Conservation (phyloP, 2,797 vertebrate genomes). For the Anabacerthia variegaticeps region DNA sequence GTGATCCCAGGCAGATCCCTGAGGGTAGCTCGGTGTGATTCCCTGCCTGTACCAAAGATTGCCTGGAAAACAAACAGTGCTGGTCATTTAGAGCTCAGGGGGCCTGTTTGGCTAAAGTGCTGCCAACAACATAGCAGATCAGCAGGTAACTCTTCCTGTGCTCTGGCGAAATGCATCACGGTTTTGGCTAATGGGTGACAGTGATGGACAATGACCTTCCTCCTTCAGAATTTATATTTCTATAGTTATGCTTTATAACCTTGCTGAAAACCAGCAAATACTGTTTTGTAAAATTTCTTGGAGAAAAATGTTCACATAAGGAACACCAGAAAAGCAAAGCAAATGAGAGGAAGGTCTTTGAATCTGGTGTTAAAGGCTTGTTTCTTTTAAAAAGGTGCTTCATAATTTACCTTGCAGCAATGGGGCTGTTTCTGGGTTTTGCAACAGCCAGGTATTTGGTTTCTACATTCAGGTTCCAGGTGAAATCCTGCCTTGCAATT, state of each 20-base stretch:
- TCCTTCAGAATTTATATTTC: not conserved
- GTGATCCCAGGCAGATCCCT: slow-evolving; percentile 93
- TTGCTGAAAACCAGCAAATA: not conserved
- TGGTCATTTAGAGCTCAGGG: not conserved
- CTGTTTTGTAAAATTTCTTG: not conserved
- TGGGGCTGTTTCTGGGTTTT: not conserved
- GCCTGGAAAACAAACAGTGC: slow-evolving; percentile 73
- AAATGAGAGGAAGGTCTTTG: not conserved
- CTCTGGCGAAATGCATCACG: not conserved
- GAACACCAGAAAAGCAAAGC: not conserved
- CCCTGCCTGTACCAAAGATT: slow-evolving; percentile 95
- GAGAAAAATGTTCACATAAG: not conserved
- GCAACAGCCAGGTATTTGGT: not conserved
- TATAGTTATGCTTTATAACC: not conserved
- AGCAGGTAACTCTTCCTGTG: not conserved
- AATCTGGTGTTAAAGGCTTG: not conserved
- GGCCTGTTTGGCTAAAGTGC: not conserved
- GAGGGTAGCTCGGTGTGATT: slow-evolving; percentile 92
- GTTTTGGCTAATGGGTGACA: not conserved
- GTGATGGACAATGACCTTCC: not conserved
- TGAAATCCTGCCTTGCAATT: not conserved
- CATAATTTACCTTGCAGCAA: not conserved
- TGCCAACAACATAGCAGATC: not conserved
- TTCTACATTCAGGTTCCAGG: not conserved
- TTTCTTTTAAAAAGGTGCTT: not conserved